Conservation (phyloP, 2,888 invertebrate genomes). For the Ophonus ardosiacus region DNA sequence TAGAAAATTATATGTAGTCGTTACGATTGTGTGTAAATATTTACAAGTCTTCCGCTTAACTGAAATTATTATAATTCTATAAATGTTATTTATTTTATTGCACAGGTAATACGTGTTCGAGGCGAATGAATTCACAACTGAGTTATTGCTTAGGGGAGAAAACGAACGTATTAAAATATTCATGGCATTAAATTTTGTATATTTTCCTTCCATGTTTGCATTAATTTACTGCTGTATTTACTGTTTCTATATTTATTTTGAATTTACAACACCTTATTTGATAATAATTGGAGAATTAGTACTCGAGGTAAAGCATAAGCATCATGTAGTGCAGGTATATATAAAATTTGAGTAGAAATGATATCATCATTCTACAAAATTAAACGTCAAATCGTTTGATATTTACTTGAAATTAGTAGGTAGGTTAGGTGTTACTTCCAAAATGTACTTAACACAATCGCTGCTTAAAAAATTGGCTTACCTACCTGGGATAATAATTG, state of each 20-base stretch:
- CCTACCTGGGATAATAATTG: too few species aligned
- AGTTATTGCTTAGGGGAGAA: slow-evolving; percentile 32
- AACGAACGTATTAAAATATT: slow-evolving; percentile 43
- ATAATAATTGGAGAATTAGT: not conserved
- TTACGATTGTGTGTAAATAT: slow-evolving; percentile 53
- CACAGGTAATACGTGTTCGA: slow-evolving; percentile 8
- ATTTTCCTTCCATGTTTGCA: slow-evolving; percentile 28
- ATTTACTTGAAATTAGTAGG: too few species aligned
- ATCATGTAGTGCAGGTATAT: not conserved
- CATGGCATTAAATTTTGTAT: slow-evolving; percentile 44
- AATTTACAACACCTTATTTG: slow-evolving; percentile 31
- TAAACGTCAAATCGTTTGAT: too few species aligned
- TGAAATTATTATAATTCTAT: slow-evolving; percentile 51
- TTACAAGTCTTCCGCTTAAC: slow-evolving; percentile 49
- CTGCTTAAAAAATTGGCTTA: too few species aligned
- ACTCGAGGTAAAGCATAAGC: not conserved
- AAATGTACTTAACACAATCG: too few species aligned
- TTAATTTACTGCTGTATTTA: slow-evolving; percentile 40
- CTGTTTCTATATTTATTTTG: slow-evolving; percentile 24
- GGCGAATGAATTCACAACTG: slow-evolving; percentile 31
- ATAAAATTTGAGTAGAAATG: too few species aligned
- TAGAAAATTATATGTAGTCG: slow-evolving; percentile 29
- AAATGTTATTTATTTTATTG: slow-evolving; percentile 59
- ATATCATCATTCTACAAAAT: too few species aligned
- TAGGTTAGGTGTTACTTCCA: too few species aligned